Percentiles rank a stretch among this genome's conserved stretches.
phyloP scores from a whole-genome alignment of 2,888 invertebrate species.

The Rutpela maculata region DNA sequence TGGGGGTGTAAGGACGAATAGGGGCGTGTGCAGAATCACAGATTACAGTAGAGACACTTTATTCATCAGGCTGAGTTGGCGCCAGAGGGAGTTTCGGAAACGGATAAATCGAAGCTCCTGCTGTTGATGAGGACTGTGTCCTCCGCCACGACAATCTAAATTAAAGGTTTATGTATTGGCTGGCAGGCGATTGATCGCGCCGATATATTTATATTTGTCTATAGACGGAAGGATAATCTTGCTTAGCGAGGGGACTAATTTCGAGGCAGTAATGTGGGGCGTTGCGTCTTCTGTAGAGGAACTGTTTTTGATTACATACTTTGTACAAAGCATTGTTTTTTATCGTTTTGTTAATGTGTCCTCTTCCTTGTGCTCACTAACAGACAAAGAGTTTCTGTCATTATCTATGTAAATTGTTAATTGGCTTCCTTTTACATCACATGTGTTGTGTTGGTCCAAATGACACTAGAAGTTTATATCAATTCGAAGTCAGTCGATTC shows the following conservation, averaged over 20 bases:
- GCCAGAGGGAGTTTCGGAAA: constrained; percentile 52
- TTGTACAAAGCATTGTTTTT: not conserved
- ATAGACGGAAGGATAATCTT: constrained; percentile 12
- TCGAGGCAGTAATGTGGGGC: not conserved
- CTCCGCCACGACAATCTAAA: constrained; percentile 45
- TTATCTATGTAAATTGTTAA: too few relatives aligned
- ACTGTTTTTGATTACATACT: not conserved
- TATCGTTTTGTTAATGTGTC: not conserved
- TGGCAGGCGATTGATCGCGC: constrained; percentile 45
- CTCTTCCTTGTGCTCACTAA: not conserved
- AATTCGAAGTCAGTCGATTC: too few relatives aligned
- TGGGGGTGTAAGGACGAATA: constrained; percentile 30
- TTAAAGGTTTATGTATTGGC: constrained; percentile 50
- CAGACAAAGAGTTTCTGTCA: too few relatives aligned
- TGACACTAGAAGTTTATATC: too few relatives aligned
- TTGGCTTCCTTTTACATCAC: too few relatives aligned
- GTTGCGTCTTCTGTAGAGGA: not conserved
- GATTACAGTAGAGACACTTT: constrained; percentile 60
- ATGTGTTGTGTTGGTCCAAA: too few relatives aligned
- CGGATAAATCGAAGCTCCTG: constrained; percentile 52
- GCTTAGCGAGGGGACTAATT: constrained; percentile 26
- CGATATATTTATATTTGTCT: constrained; percentile 47
- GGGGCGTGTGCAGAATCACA: constrained; percentile 59
- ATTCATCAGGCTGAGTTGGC: constrained; percentile 58
- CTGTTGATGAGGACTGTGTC: constrained; percentile 45